A percentile compares a stretch with the other conserved stretches of the same genome.
Evolutionary conservation across 2,888 invertebrate species (phyloP).

Genomic region (Cinara cedri): DNA sequence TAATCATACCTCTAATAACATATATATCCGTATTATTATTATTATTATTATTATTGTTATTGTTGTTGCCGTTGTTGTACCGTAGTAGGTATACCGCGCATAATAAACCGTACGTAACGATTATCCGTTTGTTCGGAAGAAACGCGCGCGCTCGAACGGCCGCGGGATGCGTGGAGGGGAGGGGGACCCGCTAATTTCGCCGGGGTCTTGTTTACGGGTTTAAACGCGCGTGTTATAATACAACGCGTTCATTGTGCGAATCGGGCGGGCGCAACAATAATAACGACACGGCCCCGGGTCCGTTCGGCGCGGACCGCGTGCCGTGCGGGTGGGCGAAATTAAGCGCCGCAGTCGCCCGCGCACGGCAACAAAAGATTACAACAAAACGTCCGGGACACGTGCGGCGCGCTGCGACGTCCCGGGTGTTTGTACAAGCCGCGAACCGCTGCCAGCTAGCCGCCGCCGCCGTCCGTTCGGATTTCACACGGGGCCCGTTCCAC

Average conservation of each 20-base stretch:
- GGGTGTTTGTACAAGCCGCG: constrained; percentile 54
- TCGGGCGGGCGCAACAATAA: neutral
- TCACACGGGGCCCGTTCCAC: constrained; percentile 31
- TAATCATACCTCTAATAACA: too few species aligned
- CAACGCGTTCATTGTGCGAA: constrained; percentile 28
- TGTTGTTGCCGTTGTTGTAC: too few species aligned
- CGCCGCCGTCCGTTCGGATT: constrained; percentile 7
- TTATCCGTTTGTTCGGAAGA: constrained; percentile 31
- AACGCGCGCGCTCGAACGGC: neutral
- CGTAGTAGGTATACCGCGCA: too few species aligned
- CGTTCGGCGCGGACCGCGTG: neutral
- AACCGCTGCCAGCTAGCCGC: neutral
- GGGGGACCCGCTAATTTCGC: constrained; percentile 33
- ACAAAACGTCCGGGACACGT: constrained; percentile 48
- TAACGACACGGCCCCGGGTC: neutral
- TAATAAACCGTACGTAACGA: constrained; percentile 31
- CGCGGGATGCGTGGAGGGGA: neutral
- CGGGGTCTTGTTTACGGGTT: constrained; percentile 43
- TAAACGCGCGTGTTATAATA: neutral
- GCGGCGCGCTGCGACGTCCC: constrained; percentile 3
- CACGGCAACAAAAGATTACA: constrained; percentile 46
- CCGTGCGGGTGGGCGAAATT: constrained; percentile 24
- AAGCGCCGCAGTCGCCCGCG: constrained; percentile 41
- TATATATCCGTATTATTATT: too few species aligned
- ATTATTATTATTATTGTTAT: too few species aligned